These are phyloP conservation scores for Meiosimyza platycephala DNA, from an alignment of 2,888 invertebrate species.

Conservation along the genomic window DNA sequence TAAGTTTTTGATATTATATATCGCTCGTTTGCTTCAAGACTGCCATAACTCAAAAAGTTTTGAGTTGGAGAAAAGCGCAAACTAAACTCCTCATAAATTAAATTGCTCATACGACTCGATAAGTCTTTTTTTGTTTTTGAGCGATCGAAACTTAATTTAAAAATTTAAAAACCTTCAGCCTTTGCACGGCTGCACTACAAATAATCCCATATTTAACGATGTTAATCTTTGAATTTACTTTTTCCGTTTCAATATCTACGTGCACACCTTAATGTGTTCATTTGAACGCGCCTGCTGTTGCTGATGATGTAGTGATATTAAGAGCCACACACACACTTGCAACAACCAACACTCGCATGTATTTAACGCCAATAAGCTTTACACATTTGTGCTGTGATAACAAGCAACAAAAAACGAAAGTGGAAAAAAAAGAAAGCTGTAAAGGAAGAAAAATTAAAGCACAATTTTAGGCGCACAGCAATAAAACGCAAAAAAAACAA, in stretches of 20 bases:
- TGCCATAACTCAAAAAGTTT: no score
- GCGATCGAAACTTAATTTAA: background rate
- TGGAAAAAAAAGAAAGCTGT: background rate
- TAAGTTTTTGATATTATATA: background rate
- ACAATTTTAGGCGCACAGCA: conserved; percentile 24
- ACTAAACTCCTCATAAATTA: no score
- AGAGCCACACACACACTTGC: conserved; percentile 3
- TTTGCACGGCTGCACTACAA: background rate
- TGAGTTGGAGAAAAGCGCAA: no score
- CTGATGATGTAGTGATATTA: background rate
- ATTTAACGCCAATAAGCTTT: no score
- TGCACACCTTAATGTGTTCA: conserved; percentile 34
- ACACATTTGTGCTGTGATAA: background rate
- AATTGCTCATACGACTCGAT: background rate
- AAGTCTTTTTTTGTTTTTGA: background rate
- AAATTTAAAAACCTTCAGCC: background rate
- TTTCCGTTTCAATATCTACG: background rate
- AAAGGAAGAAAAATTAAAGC: background rate
- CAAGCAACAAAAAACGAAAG: conserved; percentile 3
- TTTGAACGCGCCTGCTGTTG: background rate
- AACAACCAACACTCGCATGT: no score
- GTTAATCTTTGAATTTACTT: conserved; percentile 22
- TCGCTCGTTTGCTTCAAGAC: no score
- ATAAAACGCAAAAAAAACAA: conserved; percentile 46
- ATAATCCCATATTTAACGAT: background rate